phyloP scores from a whole-genome alignment of 2,113 vertebrate species.

The Tauraco erythrolophus region DNA sequence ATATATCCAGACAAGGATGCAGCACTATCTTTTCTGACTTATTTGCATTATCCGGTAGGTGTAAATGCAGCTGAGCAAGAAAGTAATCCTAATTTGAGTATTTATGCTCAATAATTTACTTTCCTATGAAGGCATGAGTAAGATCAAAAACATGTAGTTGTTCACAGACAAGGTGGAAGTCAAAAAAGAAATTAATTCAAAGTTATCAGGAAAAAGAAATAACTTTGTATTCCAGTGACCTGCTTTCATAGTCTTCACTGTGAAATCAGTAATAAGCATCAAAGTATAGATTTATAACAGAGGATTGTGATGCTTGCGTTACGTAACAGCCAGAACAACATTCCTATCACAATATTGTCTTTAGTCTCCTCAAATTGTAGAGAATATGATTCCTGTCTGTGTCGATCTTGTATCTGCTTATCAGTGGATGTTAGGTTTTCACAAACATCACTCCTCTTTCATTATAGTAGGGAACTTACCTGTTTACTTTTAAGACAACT shows the following conservation, averaged over 20 bases:
- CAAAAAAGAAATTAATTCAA: neutral
- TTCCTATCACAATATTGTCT: neutral
- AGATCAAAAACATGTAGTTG: neutral
- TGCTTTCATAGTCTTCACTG: neutral
- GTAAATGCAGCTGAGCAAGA: fast-evolving
- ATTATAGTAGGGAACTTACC: neutral
- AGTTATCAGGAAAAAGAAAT: neutral
- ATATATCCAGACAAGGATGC: neutral
- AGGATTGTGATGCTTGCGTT: neutral
- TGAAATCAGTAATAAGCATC: neutral
- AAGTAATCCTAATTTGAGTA: neutral
- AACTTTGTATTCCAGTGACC: neutral
- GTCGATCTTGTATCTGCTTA: neutral
- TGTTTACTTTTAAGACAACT: neutral
- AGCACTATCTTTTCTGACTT: neutral
- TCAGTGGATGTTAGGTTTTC: neutral
- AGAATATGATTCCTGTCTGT: neutral
- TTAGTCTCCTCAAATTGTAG: neutral
- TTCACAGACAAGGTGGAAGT: neutral
- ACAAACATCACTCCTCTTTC: neutral
- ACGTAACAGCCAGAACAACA: neutral
- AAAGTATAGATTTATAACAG: neutral
- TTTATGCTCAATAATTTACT: neutral
- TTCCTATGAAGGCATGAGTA: neutral
- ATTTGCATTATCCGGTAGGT: neutral